These are phyloP conservation scores for Eudasyphora cyanicolor DNA, from an alignment of 2,888 invertebrate species.

Conservation along the genomic window DNA sequence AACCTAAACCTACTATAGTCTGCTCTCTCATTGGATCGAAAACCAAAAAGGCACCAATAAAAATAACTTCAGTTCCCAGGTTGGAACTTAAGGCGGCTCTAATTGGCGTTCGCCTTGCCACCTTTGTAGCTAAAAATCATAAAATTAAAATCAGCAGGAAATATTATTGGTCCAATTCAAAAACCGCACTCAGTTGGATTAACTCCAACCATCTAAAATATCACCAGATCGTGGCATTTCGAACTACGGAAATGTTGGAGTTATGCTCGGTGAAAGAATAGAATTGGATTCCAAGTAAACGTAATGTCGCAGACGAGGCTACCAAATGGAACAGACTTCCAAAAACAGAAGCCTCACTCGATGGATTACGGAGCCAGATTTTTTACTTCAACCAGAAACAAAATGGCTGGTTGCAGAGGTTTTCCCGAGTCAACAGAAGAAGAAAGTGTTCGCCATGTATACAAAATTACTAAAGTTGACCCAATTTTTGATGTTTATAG, in stretches of 20 bases:
- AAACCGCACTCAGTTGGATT: background rate
- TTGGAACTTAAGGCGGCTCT: constrained; percentile 34
- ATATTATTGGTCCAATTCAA: background rate
- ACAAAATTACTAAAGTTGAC: background rate
- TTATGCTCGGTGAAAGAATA: background rate
- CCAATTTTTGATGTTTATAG: background rate
- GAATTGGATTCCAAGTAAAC: constrained; percentile 21
- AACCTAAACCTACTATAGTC: no score
- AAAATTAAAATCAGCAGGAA: background rate
- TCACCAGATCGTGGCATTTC: constrained; percentile 41
- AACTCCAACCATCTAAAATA: constrained; percentile 35
- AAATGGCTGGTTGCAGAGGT: constrained; percentile 8
- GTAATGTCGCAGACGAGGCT: constrained; percentile 34
- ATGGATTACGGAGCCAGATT: constrained; percentile 33
- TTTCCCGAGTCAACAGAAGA: background rate
- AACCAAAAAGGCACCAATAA: constrained; percentile 29
- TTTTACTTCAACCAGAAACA: background rate
- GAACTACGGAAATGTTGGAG: constrained; percentile 39
- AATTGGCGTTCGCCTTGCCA: constrained; percentile 24
- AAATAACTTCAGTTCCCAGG: constrained; percentile 36
- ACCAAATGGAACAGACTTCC: constrained; percentile 35
- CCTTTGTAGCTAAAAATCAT: constrained; percentile 3
- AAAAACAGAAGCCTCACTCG: background rate
- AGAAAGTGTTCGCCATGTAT: constrained; percentile 7
- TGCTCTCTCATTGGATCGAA: background rate